Conservation (phyloP, 2,888 invertebrate genomes). For the Geotrupes spiniger region DNA sequence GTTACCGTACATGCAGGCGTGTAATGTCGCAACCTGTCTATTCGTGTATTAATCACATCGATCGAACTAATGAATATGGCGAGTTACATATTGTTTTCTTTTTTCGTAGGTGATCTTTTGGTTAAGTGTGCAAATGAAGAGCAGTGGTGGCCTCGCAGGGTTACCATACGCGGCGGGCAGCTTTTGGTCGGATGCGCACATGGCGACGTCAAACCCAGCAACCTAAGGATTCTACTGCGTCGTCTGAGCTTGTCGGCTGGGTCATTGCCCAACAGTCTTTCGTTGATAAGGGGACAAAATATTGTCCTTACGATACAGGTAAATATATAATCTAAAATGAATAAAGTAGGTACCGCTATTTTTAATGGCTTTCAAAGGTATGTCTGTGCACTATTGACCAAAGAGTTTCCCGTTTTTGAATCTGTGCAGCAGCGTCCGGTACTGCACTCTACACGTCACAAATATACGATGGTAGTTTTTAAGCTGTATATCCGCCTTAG, state of each 20-base stretch:
- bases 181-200: slow-evolving; percentile 49
- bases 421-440: no score
- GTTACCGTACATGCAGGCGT: no score
- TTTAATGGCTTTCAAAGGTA: no score
- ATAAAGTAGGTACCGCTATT: no score
- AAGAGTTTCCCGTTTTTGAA: no score
- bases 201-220: slow-evolving; percentile 18
- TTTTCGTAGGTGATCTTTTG: slow-evolving; percentile 46
- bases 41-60: background rate
- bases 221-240: slow-evolving; percentile 43
- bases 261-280: slow-evolving; percentile 44
- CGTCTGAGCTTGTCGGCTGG: slow-evolving; percentile 48
- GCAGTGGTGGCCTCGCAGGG: slow-evolving; percentile 58
- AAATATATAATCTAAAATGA: slow-evolving; percentile 20
- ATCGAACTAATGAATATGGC: background rate
- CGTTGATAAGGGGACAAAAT: slow-evolving; percentile 44
- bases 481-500: no score
- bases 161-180: slow-evolving; percentile 55
- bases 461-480: no score
- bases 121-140: slow-evolving; percentile 45
- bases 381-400: no score
- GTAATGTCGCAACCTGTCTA: background rate
- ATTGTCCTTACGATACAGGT: slow-evolving; percentile 48
- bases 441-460: no score
- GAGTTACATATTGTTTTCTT: background rate